Percentiles rank a stretch among this genome's conserved stretches.
Conservation (phyloP, 2,888 invertebrate genomes). For the Heliconius erato region DNA sequence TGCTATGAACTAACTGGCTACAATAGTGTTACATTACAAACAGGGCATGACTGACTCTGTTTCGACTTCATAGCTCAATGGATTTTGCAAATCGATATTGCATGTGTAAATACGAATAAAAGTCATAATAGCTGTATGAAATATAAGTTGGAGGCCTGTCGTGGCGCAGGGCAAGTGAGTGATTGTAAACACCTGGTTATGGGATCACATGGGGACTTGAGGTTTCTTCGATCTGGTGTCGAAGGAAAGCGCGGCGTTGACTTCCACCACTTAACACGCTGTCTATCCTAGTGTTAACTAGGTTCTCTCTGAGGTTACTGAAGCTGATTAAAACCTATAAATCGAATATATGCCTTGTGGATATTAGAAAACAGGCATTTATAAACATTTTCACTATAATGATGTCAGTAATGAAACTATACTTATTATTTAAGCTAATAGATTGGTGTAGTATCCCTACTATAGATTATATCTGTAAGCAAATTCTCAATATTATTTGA, state of each 20-base stretch:
- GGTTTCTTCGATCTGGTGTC: too few relatives aligned
- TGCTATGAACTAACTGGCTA: slow-evolving; percentile 66
- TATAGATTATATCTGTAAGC: not conserved
- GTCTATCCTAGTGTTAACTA: too few relatives aligned
- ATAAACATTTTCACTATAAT: not conserved
- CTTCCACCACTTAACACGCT: too few relatives aligned
- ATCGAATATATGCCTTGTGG: not conserved
- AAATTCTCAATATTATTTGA: not conserved
- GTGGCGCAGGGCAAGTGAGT: too few relatives aligned
- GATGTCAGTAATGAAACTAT: not conserved
- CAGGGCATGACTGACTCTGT: slow-evolving; percentile 69
- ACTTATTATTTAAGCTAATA: not conserved
- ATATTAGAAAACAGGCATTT: not conserved
- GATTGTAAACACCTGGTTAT: too few relatives aligned
- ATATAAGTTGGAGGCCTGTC: not conserved
- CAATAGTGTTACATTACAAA: slow-evolving; percentile 68
- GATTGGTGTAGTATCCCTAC: not conserved
- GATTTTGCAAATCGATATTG: slow-evolving; percentile 67
- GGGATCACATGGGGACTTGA: too few relatives aligned
- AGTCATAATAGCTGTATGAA: slow-evolving; percentile 19
- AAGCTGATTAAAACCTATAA: too few relatives aligned
- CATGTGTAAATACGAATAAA: slow-evolving; percentile 61
- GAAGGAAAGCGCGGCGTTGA: too few relatives aligned
- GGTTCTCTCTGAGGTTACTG: too few relatives aligned
- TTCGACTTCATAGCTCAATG: slow-evolving; percentile 72